Percentiles rank a stretch among this genome's conserved stretches.
Conservation (phyloP, 2,888 invertebrate species). For the Carterocephalus palaemon region DNA sequence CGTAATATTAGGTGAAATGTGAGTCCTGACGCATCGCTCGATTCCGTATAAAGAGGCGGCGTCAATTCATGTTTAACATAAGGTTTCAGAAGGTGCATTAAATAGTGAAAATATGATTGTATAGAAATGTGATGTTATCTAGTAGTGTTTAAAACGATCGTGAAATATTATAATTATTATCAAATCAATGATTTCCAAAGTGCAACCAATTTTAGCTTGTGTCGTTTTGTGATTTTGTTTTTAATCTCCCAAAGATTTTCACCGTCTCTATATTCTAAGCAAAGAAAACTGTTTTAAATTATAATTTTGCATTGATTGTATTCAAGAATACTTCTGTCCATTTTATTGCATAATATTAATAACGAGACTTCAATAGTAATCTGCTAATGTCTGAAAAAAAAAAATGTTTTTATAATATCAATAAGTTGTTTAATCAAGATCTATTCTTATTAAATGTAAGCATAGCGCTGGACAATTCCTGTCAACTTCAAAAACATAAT, state of each 20-base stretch:
- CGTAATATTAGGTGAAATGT: too few relatives aligned
- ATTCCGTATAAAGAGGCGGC: slow-evolving; percentile 19
- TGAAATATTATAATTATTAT: slow-evolving; percentile 8
- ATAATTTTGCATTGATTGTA: slow-evolving; percentile 9
- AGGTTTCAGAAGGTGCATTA: slow-evolving; percentile 22
- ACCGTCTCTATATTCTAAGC: slow-evolving; percentile 4
- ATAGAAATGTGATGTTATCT: slow-evolving; percentile 37
- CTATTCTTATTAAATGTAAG: slow-evolving; percentile 9
- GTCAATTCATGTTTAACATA: slow-evolving; percentile 15
- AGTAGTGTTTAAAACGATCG: slow-evolving; percentile 28
- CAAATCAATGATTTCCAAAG: slow-evolving; percentile 4
- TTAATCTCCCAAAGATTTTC: slow-evolving; percentile 25
- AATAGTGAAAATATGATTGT: slow-evolving; percentile 22
- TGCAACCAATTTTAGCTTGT: not conserved
- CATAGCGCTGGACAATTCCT: slow-evolving; percentile 9
- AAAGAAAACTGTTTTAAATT: slow-evolving; percentile 3
- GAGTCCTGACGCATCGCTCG: too few relatives aligned
- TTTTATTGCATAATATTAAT: slow-evolving; percentile 4
- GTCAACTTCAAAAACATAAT: too few relatives aligned
- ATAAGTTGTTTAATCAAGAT: slow-evolving; percentile 12
- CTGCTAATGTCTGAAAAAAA: too few relatives aligned
- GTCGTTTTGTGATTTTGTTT: slow-evolving; percentile 22
- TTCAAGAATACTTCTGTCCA: slow-evolving; percentile 7
- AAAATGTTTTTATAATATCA: too few relatives aligned
- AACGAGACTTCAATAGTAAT: too few relatives aligned